Base-by-base conservation (phyloP, 2,888 invertebrate species). In the Pachydiplax longipennis region DNA sequence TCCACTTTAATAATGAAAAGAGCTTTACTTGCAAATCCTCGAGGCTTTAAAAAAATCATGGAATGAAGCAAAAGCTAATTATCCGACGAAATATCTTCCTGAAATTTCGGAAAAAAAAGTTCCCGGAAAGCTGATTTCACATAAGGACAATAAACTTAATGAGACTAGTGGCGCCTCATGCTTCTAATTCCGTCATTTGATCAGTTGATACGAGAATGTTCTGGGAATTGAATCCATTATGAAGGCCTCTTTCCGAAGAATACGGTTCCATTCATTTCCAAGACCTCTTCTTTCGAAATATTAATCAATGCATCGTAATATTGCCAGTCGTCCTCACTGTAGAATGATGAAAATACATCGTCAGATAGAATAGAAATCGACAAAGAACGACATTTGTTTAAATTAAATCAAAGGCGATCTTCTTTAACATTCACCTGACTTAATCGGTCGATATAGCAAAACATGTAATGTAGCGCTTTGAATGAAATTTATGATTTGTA, bases 1-100 rank as follows among this genome's bases (percentile, higher is more conserved):
- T 87, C 87, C 87, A 87, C 61, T 87, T 87, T 87, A 37, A 87
- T 87, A 87, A 87, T 87, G 87, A 87, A 87, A 87, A 87, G 87
- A 87, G 87, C 87, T 87, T 87, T 87, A 87, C 87, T 87, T 37
- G 58, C 87, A 87, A 87, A 87, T 35, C 87, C 87, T 87, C 61
- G 10, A 61, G 87, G 35, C 37, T 58, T 65, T 35, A 87, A 83
- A 87, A 87, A 87, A 87, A 37, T 22, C 83, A 48, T 58, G 61
- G 87, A 87, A 87, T 87, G 87, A 87, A 61, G 61, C 37, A 87
- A 87, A 87, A 87, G 87, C 87, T 87, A 87, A 87, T 87, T 87
- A 87, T 87, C 87, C 37, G n/a, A n/a, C 87, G 87, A 87, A 87
- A 87, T 87, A 87, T 87, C 87, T 87, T 87, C 87, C 87, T 37